phyloP scores from a whole-genome alignment of 1,140 invertebrate species.

The Thalassaphorura encarpata region DNA sequence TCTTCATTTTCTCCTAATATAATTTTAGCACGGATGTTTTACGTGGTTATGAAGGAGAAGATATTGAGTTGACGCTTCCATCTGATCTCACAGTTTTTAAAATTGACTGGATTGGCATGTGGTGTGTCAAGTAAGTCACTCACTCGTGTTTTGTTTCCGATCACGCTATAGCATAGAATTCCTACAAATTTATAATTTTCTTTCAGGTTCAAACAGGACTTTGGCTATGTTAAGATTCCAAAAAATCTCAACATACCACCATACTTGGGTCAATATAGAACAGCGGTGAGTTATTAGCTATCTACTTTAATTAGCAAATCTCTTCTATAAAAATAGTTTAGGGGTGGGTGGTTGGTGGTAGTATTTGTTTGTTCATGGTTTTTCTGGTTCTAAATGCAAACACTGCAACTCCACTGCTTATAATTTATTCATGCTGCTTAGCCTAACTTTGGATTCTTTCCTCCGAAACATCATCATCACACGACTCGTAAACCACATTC shows the following conservation, averaged over 20 bases:
- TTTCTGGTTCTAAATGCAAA: too few species aligned
- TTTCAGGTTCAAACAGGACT: conserved; percentile 64
- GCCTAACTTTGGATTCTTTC: conserved; percentile 4
- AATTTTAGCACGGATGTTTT: conserved; percentile 58
- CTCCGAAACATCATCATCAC: too few species aligned
- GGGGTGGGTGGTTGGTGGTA: too few species aligned
- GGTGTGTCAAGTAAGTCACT: conserved; percentile 55
- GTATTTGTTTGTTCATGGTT: too few species aligned
- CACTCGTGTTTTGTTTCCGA: too few species aligned
- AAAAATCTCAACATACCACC: conserved; percentile 78
- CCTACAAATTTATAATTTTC: too few species aligned
- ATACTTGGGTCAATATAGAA: conserved; percentile 74
- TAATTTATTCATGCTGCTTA: conserved; percentile 1
- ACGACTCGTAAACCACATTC: too few species aligned
- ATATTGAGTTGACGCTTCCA: conserved; percentile 79
- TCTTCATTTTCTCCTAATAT: background rate
- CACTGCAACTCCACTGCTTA: too few species aligned
- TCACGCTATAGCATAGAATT: too few species aligned
- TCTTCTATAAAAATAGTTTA: too few species aligned
- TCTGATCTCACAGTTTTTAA: conserved; percentile 76
- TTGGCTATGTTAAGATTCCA: conserved; percentile 79
- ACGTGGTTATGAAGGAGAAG: conserved; percentile 73
- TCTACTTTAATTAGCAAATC: background rate
- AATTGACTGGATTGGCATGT: conserved; percentile 84
- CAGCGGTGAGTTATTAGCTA: conserved; percentile 56